Base-by-base conservation (phyloP, 2,888 invertebrate genomes). In the Scelioninae gen. 2 region DNA sequence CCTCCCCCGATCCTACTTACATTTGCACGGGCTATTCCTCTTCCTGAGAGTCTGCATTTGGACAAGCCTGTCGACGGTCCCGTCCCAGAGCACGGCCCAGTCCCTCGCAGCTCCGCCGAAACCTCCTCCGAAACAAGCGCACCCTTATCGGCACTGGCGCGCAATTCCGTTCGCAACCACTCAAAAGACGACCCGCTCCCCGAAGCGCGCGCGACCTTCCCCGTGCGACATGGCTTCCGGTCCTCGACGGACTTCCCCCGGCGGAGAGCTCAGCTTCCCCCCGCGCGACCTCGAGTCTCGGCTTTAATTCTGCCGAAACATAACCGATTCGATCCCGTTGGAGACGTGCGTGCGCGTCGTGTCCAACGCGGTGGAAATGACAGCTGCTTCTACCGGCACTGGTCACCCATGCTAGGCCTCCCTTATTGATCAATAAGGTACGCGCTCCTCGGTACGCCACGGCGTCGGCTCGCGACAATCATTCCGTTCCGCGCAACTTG, bases 1-100 rank as follows among this genome's bases (percentile, higher is more conserved):
- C 7, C 41, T 50, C 53, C 53, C 16, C 13, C 3, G 10, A 43
- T 2, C 13, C 10, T n/a, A 94, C 95, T 95, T 90, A 95, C 95
- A 95, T 91, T 96, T 95, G 89, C 94, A 92, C 87, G 95, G 95
- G 89, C 95, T 95, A 86, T 94, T 95, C 91, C 94, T 94, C 90
- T 95, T 95, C 87, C 96, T 90, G 88, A 96, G 90, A 85, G 95
- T 95, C 92, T 96, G 95, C 95, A 96, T 95, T 77, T 82, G 83
- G 78, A 52, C 37, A 48, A 70, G 55, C 43, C 46, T 61, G 35
- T 55, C 43, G 11, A 37, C 25, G 50, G 63, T 18, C 35, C 33
- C 57, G 41, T 41, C 74, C 33, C 71, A 60, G 35, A 61, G 41
- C 39, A 22, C 33, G 11, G 22, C 48, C 52, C 68, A 55, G n/a